Evolutionary conservation across 2,797 vertebrate genomes (phyloP).

Genomic region (Sandelia bainsii): DNA sequence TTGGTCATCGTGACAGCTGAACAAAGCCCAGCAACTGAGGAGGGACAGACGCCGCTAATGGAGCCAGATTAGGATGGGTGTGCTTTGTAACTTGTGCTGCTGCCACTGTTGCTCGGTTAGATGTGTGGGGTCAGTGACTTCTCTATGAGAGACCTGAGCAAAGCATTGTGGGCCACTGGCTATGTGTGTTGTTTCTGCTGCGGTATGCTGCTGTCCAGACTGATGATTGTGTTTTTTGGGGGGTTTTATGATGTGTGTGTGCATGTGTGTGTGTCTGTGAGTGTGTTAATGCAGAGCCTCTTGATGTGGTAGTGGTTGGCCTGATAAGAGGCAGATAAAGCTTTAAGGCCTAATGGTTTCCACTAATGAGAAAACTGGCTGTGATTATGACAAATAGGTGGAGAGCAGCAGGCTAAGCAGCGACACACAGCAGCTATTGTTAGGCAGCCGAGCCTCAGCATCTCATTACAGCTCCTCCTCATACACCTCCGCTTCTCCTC

Average conservation of each 20-base stretch:
- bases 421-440: constrained; percentile 91
- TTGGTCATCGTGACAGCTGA: constrained; percentile 86
- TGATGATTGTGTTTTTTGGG: constrained; percentile 34
- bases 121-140: constrained; percentile 65
- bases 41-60: constrained; percentile 78
- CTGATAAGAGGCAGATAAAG: constrained; percentile 95
- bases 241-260: constrained; percentile 14
- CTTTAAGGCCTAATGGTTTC: constrained; percentile 94
- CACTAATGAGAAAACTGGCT: constrained; percentile 96
- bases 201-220: background rate
- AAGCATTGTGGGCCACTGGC: constrained; percentile 38
- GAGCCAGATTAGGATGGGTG: constrained; percentile 80
- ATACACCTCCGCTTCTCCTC: constrained; percentile 27
- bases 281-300: constrained; percentile 34
- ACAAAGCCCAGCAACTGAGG: constrained; percentile 80
- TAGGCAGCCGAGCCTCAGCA: constrained; percentile 89
- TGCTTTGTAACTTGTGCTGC: constrained; percentile 67
- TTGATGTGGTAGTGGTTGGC: constrained; percentile 64
- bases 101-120: constrained; percentile 69
- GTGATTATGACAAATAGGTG: constrained; percentile 97
- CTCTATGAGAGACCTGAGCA: constrained; percentile 75
- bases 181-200: constrained; percentile 14
- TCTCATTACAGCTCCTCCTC: constrained; percentile 87
- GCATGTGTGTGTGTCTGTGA: constrained; percentile 16
- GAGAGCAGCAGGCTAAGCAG: constrained; percentile 97